Percentiles rank a stretch among this genome's conserved stretches.
These are phyloP conservation scores for Bombyx mori DNA, from an alignment of 1,140 invertebrate species.

Conservation along the genomic window ASM3026992v2 NC_085117.1:7405501-7406000, in stretches of 20 bases:
- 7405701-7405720: no score
- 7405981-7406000: conserved; percentile 86
- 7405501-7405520: conserved; percentile 86
- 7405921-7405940: conserved; percentile 88
- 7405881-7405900: conserved; percentile 84
- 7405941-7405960: conserved; percentile 92
- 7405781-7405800: neutral
- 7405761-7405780: no score
- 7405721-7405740: no score
- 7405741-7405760: no score
- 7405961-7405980: conserved; percentile 92
- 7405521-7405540: conserved; percentile 91
- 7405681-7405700: no score
- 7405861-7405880: conserved; percentile 92
- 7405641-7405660: no score
- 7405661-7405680: no score
- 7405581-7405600: no score
- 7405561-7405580: no score
- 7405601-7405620: no score
- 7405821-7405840: conserved; percentile 88
- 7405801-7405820: conserved; percentile 5
- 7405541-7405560: conserved; percentile 76
- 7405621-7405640: no score
- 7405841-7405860: conserved; percentile 91
- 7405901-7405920: conserved; percentile 83